Percentiles rank a stretch among this genome's conserved stretches.
These are phyloP conservation scores for Platyura marginata DNA, from an alignment of 1,140 invertebrate species.

Conservation along the genomic window DNA sequence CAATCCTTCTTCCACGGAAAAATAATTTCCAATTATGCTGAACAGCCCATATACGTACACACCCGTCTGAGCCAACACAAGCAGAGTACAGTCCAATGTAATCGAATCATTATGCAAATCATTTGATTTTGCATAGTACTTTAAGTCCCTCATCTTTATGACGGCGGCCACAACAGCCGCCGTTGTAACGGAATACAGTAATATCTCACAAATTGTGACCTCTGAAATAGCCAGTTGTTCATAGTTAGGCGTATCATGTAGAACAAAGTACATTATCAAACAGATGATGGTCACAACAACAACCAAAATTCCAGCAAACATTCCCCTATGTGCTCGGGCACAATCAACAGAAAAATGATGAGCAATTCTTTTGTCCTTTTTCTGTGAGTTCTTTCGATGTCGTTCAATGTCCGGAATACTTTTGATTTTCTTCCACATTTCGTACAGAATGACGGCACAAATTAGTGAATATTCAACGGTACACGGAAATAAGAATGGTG, in stretches of 20 bases:
- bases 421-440: constrained; percentile 59
- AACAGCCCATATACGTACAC: constrained; percentile 81
- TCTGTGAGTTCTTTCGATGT: constrained; percentile 16
- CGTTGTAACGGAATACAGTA: constrained; percentile 41
- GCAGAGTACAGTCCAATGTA: constrained; percentile 64
- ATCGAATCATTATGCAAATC: constrained; percentile 28
- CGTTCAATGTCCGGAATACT: constrained; percentile 21
- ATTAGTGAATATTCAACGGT: constrained; percentile 74
- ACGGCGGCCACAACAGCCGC: constrained; percentile 35
- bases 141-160: constrained; percentile 37
- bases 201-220: constrained; percentile 56
- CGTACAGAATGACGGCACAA: constrained; percentile 67
- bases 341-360: constrained; percentile 81
- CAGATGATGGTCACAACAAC: constrained; percentile 75
- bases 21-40: constrained; percentile 60
- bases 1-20: constrained; percentile 37
- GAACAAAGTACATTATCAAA: constrained; percentile 79
- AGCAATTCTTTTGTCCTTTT: constrained; percentile 12
- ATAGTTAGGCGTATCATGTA: constrained; percentile 46
- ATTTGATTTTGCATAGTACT: constrained; percentile 36
- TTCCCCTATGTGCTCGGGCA: constrained; percentile 66
- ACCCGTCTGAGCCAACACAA: constrained; percentile 72
- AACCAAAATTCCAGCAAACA: constrained; percentile 70
- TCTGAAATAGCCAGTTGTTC: constrained; percentile 50
- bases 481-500: constrained; percentile 76